These are phyloP conservation scores for Gallinago undulata DNA, from an alignment of 2,113 vertebrate genomes.

Conservation along the genomic window DNA sequence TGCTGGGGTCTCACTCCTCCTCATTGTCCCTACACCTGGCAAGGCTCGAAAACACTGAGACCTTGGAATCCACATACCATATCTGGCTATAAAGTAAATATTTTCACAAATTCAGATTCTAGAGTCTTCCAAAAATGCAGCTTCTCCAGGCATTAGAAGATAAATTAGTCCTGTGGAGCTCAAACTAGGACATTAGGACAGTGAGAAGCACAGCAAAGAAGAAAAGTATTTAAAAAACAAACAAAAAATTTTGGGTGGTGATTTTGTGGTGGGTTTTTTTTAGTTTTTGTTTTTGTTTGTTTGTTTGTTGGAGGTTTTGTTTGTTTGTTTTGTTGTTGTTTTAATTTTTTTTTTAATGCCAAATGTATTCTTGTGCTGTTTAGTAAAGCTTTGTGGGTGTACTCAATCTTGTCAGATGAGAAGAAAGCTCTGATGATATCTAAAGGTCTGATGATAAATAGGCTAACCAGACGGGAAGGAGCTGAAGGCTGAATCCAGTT, in stretches of 20 bases:
- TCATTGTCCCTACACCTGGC: not conserved
- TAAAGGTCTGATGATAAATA: not conserved
- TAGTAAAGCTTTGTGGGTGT: not conserved
- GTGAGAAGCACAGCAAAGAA: not conserved
- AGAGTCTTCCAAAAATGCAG: not conserved
- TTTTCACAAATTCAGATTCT: not conserved
- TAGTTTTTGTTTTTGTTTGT: not conserved
- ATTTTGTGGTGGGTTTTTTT: not conserved
- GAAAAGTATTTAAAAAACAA: not conserved
- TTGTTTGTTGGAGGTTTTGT: no score
- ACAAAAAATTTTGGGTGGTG: not conserved
- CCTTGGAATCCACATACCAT: not conserved
- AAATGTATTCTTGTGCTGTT: not conserved
- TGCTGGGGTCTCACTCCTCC: not conserved
- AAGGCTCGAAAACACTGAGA: not conserved
- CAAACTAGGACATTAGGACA: not conserved
- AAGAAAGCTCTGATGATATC: not conserved
- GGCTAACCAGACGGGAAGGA: not conserved
- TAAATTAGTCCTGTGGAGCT: not conserved
- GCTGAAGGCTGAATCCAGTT: not conserved
- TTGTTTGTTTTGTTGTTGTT: not conserved
- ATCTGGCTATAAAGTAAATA: not conserved
- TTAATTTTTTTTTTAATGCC: not conserved
- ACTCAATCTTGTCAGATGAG: not conserved
- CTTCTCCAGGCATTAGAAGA: not conserved